Evolutionary conservation across 2,113 vertebrate genomes (phyloP).

Genomic region (Datnioides undecimradiatus): DNA sequence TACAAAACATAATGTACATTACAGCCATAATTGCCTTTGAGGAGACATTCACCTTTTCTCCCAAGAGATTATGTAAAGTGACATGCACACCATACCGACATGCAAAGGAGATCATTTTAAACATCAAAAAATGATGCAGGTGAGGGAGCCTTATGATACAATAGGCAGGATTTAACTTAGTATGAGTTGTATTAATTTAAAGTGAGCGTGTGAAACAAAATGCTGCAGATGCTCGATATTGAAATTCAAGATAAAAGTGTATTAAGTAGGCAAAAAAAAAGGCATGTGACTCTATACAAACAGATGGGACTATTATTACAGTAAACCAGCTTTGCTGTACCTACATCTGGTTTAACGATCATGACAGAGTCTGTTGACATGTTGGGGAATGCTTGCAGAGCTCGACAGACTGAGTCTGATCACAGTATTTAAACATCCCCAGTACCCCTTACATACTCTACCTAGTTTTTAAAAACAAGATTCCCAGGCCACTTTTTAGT

Average conservation of each 20-base stretch:
- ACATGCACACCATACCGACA: constrained; percentile 72
- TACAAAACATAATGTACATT: constrained; percentile 65
- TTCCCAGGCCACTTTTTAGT: neutral
- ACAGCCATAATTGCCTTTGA: constrained; percentile 53
- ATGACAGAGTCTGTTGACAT: constrained; percentile 7
- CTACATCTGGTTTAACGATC: constrained; percentile 16
- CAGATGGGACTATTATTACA: neutral
- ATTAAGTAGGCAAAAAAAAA: neutral
- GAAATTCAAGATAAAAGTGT: neutral
- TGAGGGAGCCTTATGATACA: neutral
- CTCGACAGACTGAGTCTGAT: constrained; percentile 22
- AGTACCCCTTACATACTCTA: constrained; percentile 28
- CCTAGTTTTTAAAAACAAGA: neutral
- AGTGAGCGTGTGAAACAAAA: neutral
- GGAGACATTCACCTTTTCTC: constrained; percentile 42
- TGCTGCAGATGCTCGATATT: neutral
- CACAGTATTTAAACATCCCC: constrained; percentile 61
- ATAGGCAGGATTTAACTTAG: neutral
- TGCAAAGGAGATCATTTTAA: constrained; percentile 60
- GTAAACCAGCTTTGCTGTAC: neutral
- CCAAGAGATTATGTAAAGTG: constrained; percentile 33
- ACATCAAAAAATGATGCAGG: constrained; percentile 53
- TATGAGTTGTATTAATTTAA: neutral
- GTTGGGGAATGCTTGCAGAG: constrained; percentile 2
- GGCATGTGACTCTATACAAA: constrained; percentile 10